phyloP scores from a whole-genome alignment of 1,140 invertebrate genomes.

The Steinernema khuongi region DNA sequence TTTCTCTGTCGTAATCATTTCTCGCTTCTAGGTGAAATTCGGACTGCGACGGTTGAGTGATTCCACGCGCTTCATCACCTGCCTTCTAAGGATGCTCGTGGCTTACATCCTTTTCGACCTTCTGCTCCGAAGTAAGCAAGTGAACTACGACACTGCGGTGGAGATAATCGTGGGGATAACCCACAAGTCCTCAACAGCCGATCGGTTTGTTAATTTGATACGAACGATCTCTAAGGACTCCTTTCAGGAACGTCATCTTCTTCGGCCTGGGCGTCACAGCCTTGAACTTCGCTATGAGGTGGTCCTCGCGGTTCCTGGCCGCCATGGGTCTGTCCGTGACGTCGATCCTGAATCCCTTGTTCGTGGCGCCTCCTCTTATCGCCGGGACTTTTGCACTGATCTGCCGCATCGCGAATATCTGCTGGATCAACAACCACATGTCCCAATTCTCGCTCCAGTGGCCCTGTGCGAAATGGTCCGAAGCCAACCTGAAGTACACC shows the following conservation, averaged over 20 bases:
- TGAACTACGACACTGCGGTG: conserved; percentile 29
- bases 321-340: conserved; percentile 42
- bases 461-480: conserved; percentile 30
- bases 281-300: conserved; percentile 34
- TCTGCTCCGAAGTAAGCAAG: conserved; percentile 26
- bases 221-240: conserved; percentile 22
- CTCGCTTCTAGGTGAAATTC: conserved; percentile 48
- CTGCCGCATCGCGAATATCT: conserved; percentile 37
- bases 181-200: conserved; percentile 5
- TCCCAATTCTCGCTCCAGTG: conserved; percentile 30
- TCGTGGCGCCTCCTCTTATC: conserved; percentile 38
- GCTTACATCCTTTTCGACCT: conserved; percentile 23
- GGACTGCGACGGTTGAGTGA: conserved; percentile 45
- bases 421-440: conserved; percentile 35
- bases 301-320: conserved; percentile 44
- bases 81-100: conserved; percentile 31
- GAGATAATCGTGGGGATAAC: conserved; percentile 24
- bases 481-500: conserved; percentile 18
- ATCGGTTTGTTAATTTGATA: conserved; percentile 26
- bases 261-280: conserved; percentile 37
- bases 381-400: conserved; percentile 28
- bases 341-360: conserved; percentile 40
- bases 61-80: conserved; percentile 36
- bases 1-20: neutral
- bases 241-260: conserved; percentile 32